Conservation (phyloP, 2,888 invertebrate species). For the Gymnosoma rotundatum region DNA sequence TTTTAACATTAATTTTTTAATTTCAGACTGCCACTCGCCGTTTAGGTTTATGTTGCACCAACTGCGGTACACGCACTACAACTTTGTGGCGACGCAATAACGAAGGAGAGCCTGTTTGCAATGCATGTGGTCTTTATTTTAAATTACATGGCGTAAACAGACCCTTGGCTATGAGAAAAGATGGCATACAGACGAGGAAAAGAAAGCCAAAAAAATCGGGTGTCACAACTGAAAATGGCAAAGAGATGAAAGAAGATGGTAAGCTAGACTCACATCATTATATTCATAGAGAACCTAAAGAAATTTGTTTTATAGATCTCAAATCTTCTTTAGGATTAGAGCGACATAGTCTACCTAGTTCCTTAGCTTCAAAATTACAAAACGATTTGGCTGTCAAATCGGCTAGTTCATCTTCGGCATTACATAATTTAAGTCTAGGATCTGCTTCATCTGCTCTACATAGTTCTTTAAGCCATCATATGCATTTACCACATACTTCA, state of each 20-base stretch:
- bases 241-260: slow-evolving; percentile 78
- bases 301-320: slow-evolving; percentile 74
- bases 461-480: slow-evolving; percentile 72
- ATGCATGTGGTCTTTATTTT: slow-evolving; percentile 98
- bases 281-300: not conserved
- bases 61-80: slow-evolving; percentile 98
- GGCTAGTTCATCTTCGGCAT: slow-evolving; percentile 64
- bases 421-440: slow-evolving; percentile 73
- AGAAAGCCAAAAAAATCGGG: slow-evolving; percentile 93
- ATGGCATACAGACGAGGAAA: slow-evolving; percentile 97
- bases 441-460: slow-evolving; percentile 72
- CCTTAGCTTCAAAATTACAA: slow-evolving; percentile 76
- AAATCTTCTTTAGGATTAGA: slow-evolving; percentile 81
- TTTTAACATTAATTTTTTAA: slow-evolving; percentile 70
- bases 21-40: slow-evolving; percentile 92
- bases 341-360: slow-evolving; percentile 74
- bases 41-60: slow-evolving; percentile 95
- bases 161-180: slow-evolving; percentile 97
- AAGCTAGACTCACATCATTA: not conserved
- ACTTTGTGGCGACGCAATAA: slow-evolving; percentile 99
- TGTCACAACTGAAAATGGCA: slow-evolving; percentile 68
- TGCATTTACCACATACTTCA: slow-evolving; percentile 73
- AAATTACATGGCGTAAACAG: slow-evolving; percentile 97
- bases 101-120: slow-evolving; percentile 99
- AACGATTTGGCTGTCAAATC: slow-evolving; percentile 75